These are phyloP conservation scores for Nautilus pompilius DNA, from an alignment of 1,140 invertebrate species.

Conservation along the genomic window DNA sequence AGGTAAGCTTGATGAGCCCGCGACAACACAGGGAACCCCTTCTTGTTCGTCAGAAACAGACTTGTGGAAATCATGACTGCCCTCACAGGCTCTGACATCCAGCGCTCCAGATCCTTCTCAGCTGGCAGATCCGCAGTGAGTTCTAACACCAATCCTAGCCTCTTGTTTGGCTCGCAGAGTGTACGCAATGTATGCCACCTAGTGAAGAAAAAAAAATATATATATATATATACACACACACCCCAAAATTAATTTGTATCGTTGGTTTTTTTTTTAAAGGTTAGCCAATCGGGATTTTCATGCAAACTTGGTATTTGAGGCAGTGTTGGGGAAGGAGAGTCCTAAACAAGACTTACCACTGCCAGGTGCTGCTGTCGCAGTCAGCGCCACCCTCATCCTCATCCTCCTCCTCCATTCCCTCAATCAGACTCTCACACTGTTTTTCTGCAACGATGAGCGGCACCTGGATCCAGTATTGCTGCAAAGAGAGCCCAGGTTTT, in stretches of 20 bases:
- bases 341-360: slow-evolving; percentile 57
- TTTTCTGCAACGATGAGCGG: slow-evolving; percentile 37
- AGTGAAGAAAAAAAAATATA: slow-evolving; percentile 17
- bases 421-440: slow-evolving; percentile 51
- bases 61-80: slow-evolving; percentile 79
- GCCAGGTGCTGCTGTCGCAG: slow-evolving; percentile 66
- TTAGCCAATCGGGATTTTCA: too few species aligned
- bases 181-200: slow-evolving; percentile 84
- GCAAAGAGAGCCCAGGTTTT: slow-evolving; percentile 11
- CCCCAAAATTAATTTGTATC: background rate
- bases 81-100: slow-evolving; percentile 89
- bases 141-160: slow-evolving; percentile 70
- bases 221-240: slow-evolving; percentile 1
- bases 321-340: slow-evolving; percentile 3
- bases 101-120: slow-evolving; percentile 69
- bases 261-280: too few species aligned
- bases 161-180: slow-evolving; percentile 71
- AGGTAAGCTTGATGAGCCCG: slow-evolving; percentile 77
- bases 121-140: slow-evolving; percentile 68
- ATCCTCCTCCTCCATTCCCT: slow-evolving; percentile 20
- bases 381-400: slow-evolving; percentile 21
- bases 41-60: slow-evolving; percentile 69
- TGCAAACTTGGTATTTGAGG: too few species aligned
- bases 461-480: slow-evolving; percentile 52
- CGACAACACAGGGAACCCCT: slow-evolving; percentile 86